Conservation (phyloP, 2,113 vertebrate species). For the Caranx melampygus region DNA sequence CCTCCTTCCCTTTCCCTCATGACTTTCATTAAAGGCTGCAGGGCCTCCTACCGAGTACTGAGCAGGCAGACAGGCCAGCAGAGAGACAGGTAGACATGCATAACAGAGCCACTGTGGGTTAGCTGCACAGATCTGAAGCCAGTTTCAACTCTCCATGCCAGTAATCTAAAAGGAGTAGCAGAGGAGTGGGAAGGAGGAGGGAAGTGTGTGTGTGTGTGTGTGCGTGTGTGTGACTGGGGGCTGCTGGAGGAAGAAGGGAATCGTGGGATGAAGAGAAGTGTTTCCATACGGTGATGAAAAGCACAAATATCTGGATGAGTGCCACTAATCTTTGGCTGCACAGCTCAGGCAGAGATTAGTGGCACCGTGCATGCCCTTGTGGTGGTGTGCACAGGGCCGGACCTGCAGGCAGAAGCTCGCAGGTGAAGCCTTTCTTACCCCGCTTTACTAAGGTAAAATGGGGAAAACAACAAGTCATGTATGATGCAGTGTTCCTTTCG, state of each 20-base stretch:
- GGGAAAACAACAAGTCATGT: background rate
- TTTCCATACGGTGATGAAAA: constrained; percentile 81
- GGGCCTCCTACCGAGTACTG: constrained; percentile 60
- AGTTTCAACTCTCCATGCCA: constrained; percentile 79
- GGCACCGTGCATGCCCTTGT: background rate
- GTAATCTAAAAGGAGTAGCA: constrained; percentile 78
- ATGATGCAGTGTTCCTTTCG: too few relatives aligned
- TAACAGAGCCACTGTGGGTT: constrained; percentile 59
- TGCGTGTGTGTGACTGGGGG: constrained; percentile 15
- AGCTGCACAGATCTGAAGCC: constrained; percentile 76
- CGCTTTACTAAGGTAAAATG: background rate
- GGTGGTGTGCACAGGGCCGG: background rate
- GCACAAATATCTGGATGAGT: constrained; percentile 74
- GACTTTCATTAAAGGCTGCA: constrained; percentile 66
- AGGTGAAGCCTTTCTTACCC: background rate
- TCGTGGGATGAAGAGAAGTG: constrained; percentile 72
- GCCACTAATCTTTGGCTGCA: constrained; percentile 79
- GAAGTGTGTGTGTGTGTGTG: constrained; percentile 19
- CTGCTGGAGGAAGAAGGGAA: constrained; percentile 45
- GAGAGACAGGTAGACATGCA: constrained; percentile 39
- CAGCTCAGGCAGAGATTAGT: constrained; percentile 63
- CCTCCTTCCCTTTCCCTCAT: constrained; percentile 55
- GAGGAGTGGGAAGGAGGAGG: constrained; percentile 31
- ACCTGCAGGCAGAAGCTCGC: constrained; percentile 18
- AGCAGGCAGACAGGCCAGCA: constrained; percentile 44